Percentiles rank a stretch among this genome's conserved stretches.
These are phyloP conservation scores for Portevinia maculata DNA, from an alignment of 2,888 invertebrate species.

Conservation along the genomic window DNA sequence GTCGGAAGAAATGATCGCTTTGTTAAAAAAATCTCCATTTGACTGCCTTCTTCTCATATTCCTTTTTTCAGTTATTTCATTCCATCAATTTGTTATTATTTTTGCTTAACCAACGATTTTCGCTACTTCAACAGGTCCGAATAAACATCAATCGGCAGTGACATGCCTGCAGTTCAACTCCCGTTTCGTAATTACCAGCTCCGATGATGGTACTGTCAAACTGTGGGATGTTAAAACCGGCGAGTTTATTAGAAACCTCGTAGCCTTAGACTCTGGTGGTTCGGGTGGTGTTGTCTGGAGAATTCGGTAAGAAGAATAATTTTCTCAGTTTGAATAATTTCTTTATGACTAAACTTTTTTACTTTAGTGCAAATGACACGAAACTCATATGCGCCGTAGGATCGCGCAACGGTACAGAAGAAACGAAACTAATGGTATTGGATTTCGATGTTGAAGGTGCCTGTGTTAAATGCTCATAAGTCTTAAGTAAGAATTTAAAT, in stretches of 20 bases:
- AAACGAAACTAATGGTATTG: slow-evolving; percentile 98
- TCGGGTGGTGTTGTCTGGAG: slow-evolving; percentile 99
- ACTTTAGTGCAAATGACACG: slow-evolving; percentile 91
- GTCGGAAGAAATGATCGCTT: too few relatives aligned
- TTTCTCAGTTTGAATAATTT: background rate
- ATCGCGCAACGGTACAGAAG: slow-evolving; percentile 98
- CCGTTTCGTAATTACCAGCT: slow-evolving; percentile 98
- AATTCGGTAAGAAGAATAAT: slow-evolving; percentile 85
- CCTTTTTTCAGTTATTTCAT: too few relatives aligned
- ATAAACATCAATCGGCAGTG: slow-evolving; percentile 99
- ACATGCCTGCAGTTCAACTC: slow-evolving; percentile 99
- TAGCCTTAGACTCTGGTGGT: slow-evolving; percentile 96
- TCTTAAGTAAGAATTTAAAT: slow-evolving; percentile 64
- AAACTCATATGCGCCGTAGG: slow-evolving; percentile 99
- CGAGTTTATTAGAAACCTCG: slow-evolving; percentile 97
- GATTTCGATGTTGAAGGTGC: slow-evolving; percentile 96
- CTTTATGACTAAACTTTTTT: background rate
- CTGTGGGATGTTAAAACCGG: slow-evolving; percentile 99
- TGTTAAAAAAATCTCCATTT: too few relatives aligned
- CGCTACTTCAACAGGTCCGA: slow-evolving; percentile 87
- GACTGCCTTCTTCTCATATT: too few relatives aligned
- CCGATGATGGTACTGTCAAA: slow-evolving; percentile 99
- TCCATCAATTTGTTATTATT: too few relatives aligned
- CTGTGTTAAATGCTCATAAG: slow-evolving; percentile 85
- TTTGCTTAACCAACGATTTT: background rate